Base-by-base conservation (phyloP, 2,113 vertebrate species). In the Oostethus manadensis region DNA sequence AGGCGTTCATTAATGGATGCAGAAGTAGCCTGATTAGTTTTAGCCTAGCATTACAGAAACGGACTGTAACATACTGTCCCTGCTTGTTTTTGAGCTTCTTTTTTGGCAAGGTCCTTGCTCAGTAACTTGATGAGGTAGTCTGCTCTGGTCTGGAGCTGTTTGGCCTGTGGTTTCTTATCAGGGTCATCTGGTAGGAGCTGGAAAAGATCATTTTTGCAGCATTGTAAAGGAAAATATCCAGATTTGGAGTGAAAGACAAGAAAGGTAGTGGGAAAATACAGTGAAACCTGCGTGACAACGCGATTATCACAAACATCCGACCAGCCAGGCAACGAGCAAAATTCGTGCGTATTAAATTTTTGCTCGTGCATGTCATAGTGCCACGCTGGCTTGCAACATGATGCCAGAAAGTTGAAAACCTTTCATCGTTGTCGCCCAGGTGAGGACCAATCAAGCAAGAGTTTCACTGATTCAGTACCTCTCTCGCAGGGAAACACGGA, bases 81-180 rank as follows among this genome's bases (percentile, higher is more conserved):
- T 57, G 92, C 87, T 79, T 94, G 92, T 62, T 94, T 92, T 84
- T 94, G 94, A 48, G 93, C 93, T 88, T 99, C 95, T 68, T 91
- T 98, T 70, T 90, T 95, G 69, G 93, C 93, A 79, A 99, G 89
- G 74, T 98, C 96, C 83, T 92, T 98, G 89, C 90, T 95, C 48
- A 99, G 91, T 81, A 99, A 87, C 88, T 99, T 99, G 89, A 99
- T 98, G 95, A 99, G 96, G 94, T 98, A 99, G 91, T 99, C 96
- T 56, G 96, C 94, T 87, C 96, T 90, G 15, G 96, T 98, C 87
- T 99, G 97, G 40, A 99, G 87, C 78, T 99, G 97, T 74, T 99
- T 99, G 4, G 97, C 97, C 87, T 99, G 97, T 45, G 97, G 97
- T 71, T 99, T 99, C 85, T 98, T 98, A 88, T 99, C 97, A 51